Evolutionary conservation across 2,113 vertebrate species (phyloP), one percentile per base, ranked within the genome.

Genomic region (Bubo bubo): DNA sequence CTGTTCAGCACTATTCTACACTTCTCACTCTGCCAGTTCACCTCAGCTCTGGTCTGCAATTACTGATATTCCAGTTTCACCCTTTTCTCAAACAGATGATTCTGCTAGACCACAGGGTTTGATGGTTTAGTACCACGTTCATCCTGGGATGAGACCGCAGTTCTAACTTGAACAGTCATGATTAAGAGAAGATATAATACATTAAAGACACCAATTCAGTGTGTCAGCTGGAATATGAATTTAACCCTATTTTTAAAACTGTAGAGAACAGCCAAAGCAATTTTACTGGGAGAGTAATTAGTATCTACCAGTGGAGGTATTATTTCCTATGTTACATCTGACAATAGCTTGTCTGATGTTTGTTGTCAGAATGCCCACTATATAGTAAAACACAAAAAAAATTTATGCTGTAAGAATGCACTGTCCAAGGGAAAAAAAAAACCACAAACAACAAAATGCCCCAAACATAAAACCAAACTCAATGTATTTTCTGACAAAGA

Each of bases 1-100:
- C 84, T 93, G 79, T 93, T 93, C 75, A 93, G 86, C 63, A 92
- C 45, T 30, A 75, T 64, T 58, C 74, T 75, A 76, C 76, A 88
- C 72, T 83, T 91, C 37, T 85, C 32, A 30, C 34, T 75, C 56
- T 76, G 76, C 88, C 90, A 87, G 9, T 9, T 37, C 60, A 96
- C 85, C 89, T 93, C 16, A 1, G 52, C 43, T 75, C 77, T 86
- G 66, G n/a, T 32, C 66, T 71, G 26, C 63, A 73, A n/a, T 37
- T 39, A 28, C 20, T 39, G 53, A 71, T 74, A 91, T 45, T 75
- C 58, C 58, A 79, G 43, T 79, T 90, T 66, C 67, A 79, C 17
- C 23, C 63, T 79, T 41, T 66, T 91, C 49, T 91, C 41, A 39
- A 50, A 58, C 28, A 63, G 56, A 56, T 73, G 67, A 91, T 56